These are phyloP conservation scores for Drosophila athabasca DNA, from an alignment of 1,140 invertebrate species.

Conservation along the genomic window DNA sequence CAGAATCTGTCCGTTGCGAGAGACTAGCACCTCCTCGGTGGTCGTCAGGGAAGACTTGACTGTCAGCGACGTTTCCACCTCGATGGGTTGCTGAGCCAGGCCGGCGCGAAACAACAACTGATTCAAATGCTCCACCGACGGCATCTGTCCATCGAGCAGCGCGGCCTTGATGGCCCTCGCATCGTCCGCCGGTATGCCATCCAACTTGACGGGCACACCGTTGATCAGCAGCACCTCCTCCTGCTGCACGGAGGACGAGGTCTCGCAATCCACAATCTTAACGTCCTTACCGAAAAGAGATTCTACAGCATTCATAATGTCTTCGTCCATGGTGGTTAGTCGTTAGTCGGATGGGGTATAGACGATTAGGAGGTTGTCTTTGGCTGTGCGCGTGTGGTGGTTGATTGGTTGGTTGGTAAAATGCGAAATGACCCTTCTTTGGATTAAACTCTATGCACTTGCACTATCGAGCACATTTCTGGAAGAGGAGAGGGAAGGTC, in stretches of 20 bases:
- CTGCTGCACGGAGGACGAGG: slow-evolving; percentile 89
- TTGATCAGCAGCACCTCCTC: slow-evolving; percentile 91
- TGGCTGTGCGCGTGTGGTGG: slow-evolving; percentile 30
- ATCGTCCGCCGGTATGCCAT: slow-evolving; percentile 85
- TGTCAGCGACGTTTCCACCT: slow-evolving; percentile 89
- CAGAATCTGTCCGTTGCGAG: slow-evolving; percentile 88
- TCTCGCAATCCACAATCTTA: slow-evolving; percentile 90
- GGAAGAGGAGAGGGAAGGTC: slow-evolving; percentile 43
- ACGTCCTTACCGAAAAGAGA: slow-evolving; percentile 90
- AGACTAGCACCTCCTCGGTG: slow-evolving; percentile 89
- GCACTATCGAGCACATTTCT: slow-evolving; percentile 67
- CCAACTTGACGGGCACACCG: slow-evolving; percentile 88
- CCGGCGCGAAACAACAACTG: slow-evolving; percentile 89
- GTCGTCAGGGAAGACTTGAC: slow-evolving; percentile 90
- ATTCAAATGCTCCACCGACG: slow-evolving; percentile 89
- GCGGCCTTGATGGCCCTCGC: slow-evolving; percentile 89
- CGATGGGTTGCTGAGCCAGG: slow-evolving; percentile 88
- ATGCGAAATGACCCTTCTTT: slow-evolving; percentile 76
- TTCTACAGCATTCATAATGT: slow-evolving; percentile 91
- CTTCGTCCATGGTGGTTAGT: slow-evolving; percentile 87
- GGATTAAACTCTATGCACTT: slow-evolving; percentile 73
- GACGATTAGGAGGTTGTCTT: slow-evolving; percentile 28
- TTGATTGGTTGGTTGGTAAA: slow-evolving; percentile 58
- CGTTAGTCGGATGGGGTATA: background rate
- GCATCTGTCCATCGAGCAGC: slow-evolving; percentile 88